Conservation (phyloP, 2,888 invertebrate species). For the Plutella xylostella region DNA sequence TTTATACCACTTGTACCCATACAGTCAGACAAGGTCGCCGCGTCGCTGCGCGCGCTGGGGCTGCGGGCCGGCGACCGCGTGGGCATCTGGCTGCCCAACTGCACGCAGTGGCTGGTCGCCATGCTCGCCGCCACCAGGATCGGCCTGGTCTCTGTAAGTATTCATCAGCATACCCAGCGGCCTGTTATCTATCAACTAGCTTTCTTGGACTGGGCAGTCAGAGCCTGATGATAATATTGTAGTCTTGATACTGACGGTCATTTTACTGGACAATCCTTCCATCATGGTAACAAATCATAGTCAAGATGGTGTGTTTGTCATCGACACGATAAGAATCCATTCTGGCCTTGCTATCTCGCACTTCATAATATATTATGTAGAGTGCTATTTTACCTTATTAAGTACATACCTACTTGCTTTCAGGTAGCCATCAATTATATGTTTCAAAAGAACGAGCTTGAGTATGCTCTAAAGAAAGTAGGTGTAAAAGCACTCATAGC, state of each 20-base stretch:
- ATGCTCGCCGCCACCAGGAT: conserved; percentile 78
- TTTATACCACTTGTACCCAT: neutral
- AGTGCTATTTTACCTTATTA: conserved; percentile 5
- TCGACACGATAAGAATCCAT: too few relatives aligned
- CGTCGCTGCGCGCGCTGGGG: conserved; percentile 77
- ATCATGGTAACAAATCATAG: too few relatives aligned
- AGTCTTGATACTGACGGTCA: too few relatives aligned
- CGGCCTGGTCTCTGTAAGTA: conserved; percentile 74
- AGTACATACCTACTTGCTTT: conserved; percentile 14
- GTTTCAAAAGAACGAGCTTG: conserved; percentile 76
- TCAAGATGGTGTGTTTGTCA: too few relatives aligned
- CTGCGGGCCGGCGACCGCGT: conserved; percentile 78
- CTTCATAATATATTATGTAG: too few relatives aligned
- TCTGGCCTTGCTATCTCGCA: too few relatives aligned
- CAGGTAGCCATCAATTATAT: conserved; percentile 83
- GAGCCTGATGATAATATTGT: too few relatives aligned
- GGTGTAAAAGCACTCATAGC: conserved; percentile 75
- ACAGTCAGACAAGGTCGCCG: conserved; percentile 75
- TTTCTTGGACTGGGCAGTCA: too few relatives aligned
- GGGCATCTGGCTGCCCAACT: conserved; percentile 85
- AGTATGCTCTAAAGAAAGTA: conserved; percentile 79
- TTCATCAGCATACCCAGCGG: too few relatives aligned
- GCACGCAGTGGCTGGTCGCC: conserved; percentile 79
- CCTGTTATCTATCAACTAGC: too few relatives aligned
- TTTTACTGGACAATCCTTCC: too few relatives aligned